Evolutionary conservation across 2,113 vertebrate genomes (phyloP).

Genomic region (Fregata magnificens): DNA sequence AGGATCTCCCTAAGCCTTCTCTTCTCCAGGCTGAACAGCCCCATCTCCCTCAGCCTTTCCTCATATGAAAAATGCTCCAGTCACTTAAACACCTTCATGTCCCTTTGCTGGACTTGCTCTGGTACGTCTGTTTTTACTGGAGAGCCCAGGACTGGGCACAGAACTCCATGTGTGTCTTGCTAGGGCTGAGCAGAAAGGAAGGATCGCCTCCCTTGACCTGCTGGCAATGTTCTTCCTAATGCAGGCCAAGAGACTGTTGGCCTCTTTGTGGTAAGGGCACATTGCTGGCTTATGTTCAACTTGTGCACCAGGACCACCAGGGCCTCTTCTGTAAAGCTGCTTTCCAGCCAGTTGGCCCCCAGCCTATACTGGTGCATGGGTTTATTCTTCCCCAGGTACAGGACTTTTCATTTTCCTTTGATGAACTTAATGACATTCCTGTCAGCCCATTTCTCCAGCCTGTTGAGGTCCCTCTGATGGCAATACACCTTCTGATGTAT

Average conservation of each 20-base stretch:
- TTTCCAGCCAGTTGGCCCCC: background rate
- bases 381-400: background rate
- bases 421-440: background rate
- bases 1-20: background rate
- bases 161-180: background rate
- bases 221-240: background rate
- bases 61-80: background rate
- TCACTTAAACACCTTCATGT: background rate
- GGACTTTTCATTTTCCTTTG: background rate
- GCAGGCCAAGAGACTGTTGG: background rate
- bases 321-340: background rate
- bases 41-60: background rate
- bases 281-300: background rate
- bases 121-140: background rate
- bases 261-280: background rate
- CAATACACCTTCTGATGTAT: background rate
- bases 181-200: background rate
- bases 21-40: background rate
- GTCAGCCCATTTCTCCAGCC: background rate
- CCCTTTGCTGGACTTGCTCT: background rate
- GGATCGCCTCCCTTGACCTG: background rate
- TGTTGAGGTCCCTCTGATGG: background rate
- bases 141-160: background rate
- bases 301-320: background rate
- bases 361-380: background rate